Conservation (phyloP, 1,140 invertebrate species). For the Drosophila erecta region DNA sequence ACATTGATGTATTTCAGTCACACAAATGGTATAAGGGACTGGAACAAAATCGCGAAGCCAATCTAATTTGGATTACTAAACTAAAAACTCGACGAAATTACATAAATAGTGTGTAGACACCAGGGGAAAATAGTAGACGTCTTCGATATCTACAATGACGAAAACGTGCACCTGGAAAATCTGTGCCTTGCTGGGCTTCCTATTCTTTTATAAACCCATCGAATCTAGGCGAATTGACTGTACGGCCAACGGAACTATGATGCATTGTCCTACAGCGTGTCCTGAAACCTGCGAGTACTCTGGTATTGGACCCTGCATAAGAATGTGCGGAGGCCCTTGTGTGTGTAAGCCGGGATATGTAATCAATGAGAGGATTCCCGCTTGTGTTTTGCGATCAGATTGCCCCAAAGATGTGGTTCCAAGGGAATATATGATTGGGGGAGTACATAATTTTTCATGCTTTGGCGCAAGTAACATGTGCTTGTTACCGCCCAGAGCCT, state of each 20-base stretch:
- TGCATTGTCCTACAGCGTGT: not conserved
- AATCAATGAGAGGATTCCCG: not conserved
- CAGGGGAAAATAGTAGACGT: too few species aligned
- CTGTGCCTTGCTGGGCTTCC: too few species aligned
- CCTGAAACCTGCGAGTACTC: not conserved
- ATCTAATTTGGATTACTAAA: too few species aligned
- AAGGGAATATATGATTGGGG: not conserved
- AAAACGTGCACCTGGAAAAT: too few species aligned
- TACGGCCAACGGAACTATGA: not conserved
- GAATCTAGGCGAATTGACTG: too few species aligned
- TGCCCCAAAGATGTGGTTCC: not conserved
- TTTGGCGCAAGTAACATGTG: not conserved
- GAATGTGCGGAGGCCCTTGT: not conserved
- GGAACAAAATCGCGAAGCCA: too few species aligned
- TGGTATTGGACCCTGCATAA: not conserved
- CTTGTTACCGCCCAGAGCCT: constrained; percentile 49
- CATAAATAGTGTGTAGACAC: too few species aligned
- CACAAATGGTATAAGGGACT: too few species aligned
- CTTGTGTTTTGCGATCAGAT: not conserved
- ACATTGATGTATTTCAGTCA: too few species aligned
- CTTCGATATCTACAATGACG: too few species aligned
- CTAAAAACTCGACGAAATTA: too few species aligned
- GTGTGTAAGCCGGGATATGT: constrained; percentile 1
- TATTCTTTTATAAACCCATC: too few species aligned
- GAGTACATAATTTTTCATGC: not conserved